Evolutionary conservation across 64 coral and sea anemone genomes (phyloP).

Genomic region (Stichodactyla mertensii): DNA sequence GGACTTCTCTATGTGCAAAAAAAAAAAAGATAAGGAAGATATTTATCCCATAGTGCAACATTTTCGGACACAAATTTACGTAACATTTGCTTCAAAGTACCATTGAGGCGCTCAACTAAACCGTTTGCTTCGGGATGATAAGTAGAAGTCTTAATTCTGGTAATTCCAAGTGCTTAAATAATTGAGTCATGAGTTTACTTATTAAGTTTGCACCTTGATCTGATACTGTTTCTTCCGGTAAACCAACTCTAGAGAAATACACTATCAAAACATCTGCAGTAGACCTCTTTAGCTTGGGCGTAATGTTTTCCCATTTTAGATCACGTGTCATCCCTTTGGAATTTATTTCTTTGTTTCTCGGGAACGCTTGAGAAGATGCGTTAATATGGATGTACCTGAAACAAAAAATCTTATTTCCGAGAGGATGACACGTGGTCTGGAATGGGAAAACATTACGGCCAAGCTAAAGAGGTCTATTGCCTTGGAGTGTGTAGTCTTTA

Average conservation of each 20-base stretch:
- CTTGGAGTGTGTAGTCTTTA: conserved; percentile 26
- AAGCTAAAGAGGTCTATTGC: too few relatives aligned
- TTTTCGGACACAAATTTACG: conserved; percentile 25
- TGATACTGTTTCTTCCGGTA: conserved; percentile 32
- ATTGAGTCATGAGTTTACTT: conserved; percentile 20
- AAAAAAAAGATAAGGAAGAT: conserved; percentile 39
- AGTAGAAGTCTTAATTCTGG: conserved; percentile 26
- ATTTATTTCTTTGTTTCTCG: too few relatives aligned
- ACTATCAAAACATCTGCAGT: conserved; percentile 26
- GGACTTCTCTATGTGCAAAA: conserved; percentile 57
- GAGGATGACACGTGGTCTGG: too few relatives aligned
- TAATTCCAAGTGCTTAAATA: background rate
- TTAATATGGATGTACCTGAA: too few relatives aligned
- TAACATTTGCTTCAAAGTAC: conserved; percentile 30
- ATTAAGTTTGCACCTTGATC: conserved; percentile 23
- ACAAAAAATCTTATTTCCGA: too few relatives aligned
- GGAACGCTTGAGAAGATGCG: too few relatives aligned
- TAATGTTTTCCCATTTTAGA: too few relatives aligned
- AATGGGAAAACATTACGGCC: too few relatives aligned
- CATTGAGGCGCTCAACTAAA: conserved; percentile 1
- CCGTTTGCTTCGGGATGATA: conserved; percentile 23
- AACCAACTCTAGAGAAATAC: conserved; percentile 28
- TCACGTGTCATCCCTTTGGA: too few relatives aligned
- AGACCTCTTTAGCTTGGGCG: too few relatives aligned
- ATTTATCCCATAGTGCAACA: background rate